A percentile compares a stretch with the other conserved stretches of the same genome.
phyloP scores from a whole-genome alignment of 2,113 vertebrate genomes.

The Thalassarche chlororhynchos region DNA sequence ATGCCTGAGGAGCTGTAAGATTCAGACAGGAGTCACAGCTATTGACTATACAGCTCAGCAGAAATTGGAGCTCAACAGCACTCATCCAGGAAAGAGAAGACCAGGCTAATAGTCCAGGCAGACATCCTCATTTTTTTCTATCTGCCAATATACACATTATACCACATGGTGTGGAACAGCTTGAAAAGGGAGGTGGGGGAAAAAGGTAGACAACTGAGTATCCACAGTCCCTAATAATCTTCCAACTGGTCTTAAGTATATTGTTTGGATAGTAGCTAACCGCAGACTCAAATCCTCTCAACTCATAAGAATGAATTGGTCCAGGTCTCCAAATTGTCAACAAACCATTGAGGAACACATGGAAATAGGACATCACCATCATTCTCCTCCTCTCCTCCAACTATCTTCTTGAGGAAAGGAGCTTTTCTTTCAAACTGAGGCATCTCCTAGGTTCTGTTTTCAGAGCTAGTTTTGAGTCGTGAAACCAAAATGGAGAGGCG shows the following conservation, averaged over 20 bases:
- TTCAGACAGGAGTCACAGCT: not conserved
- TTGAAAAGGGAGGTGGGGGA: not conserved
- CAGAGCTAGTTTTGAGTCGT: not conserved
- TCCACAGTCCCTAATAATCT: not conserved
- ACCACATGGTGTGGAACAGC: not conserved
- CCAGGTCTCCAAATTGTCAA: not conserved
- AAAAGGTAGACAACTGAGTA: not conserved
- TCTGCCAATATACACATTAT: not conserved
- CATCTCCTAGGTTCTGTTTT: not conserved
- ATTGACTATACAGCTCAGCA: not conserved
- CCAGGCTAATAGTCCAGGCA: not conserved
- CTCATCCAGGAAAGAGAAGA: not conserved
- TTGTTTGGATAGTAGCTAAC: not conserved
- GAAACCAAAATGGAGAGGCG: not conserved
- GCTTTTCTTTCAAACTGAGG: not conserved
- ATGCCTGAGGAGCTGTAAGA: not conserved
- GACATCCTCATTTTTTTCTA: not conserved
- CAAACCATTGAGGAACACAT: not conserved
- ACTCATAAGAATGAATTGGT: not conserved
- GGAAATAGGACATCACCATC: not conserved
- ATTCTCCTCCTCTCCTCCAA: not conserved
- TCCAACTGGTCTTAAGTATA: not conserved
- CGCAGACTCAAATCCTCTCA: not conserved
- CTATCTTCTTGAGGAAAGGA: not conserved
- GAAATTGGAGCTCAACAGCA: not conserved